These are phyloP conservation scores for Zaprionus tsacasi DNA, from an alignment of 1,140 invertebrate species.

Conservation along the genomic window DNA sequence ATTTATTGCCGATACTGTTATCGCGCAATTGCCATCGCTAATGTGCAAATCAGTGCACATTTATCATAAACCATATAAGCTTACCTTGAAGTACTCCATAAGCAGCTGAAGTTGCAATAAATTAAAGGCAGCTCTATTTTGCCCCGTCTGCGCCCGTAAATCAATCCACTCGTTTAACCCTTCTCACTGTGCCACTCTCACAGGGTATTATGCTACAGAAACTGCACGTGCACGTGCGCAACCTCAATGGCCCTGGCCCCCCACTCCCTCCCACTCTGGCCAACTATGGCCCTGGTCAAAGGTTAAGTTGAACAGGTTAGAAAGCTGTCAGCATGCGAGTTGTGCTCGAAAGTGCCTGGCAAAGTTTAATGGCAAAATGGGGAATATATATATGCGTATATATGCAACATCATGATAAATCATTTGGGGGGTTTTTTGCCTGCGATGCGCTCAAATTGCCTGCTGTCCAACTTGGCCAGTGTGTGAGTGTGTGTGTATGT, in stretches of 20 bases:
- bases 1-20: too few species aligned
- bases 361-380: slow-evolving; percentile 33
- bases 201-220: slow-evolving; percentile 9
- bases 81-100: not conserved
- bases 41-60: too few species aligned
- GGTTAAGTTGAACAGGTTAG: slow-evolving; percentile 51
- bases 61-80: not conserved
- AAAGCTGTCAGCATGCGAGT: slow-evolving; percentile 49
- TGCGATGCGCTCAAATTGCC: slow-evolving; percentile 26
- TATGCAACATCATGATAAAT: slow-evolving; percentile 48
- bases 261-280: not conserved
- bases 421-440: slow-evolving; percentile 21
- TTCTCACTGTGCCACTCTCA: not conserved
- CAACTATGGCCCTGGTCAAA: slow-evolving; percentile 25
- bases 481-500: slow-evolving; percentile 9
- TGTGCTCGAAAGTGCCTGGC: slow-evolving; percentile 26
- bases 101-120: not conserved
- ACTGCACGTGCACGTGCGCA: slow-evolving; percentile 18
- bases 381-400: not conserved
- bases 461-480: slow-evolving; percentile 22
- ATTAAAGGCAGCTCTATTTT: not conserved
- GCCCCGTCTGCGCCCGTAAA: not conserved
- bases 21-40: too few species aligned
- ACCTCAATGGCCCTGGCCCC: not conserved
- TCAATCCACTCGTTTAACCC: not conserved